phyloP scores from a whole-genome alignment of 2,113 vertebrate genomes.

The Aphyosemion australe region DNA sequence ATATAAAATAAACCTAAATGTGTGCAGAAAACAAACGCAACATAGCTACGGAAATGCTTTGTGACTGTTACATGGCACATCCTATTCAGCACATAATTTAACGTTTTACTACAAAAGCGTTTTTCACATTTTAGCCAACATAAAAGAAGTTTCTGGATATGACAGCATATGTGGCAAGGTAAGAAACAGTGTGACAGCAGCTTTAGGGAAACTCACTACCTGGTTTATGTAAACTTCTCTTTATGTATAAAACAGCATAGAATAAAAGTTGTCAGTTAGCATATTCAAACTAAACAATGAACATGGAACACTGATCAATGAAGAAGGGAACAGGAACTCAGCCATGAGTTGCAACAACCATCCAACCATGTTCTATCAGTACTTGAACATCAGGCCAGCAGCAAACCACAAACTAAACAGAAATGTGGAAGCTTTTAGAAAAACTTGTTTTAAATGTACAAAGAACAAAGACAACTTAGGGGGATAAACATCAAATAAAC shows the following conservation, averaged over 20 bases:
- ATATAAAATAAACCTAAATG: too few species aligned
- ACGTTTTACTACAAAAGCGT: too few species aligned
- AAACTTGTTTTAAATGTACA: not conserved
- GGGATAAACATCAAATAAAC: not conserved
- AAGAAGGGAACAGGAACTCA: not conserved
- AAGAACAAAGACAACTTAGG: not conserved
- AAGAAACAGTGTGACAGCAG: too few species aligned
- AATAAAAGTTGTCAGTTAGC: slow-evolving; percentile 34
- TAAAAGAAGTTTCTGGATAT: too few species aligned
- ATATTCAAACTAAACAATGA: slow-evolving; percentile 24
- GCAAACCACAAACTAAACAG: slow-evolving; percentile 29
- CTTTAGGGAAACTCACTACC: slow-evolving; percentile 52
- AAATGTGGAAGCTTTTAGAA: not conserved
- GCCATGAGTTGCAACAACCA: not conserved
- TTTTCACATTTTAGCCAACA: too few species aligned
- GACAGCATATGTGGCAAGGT: too few species aligned
- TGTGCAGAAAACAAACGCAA: too few species aligned
- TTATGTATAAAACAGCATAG: slow-evolving; percentile 28
- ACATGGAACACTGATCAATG: not conserved
- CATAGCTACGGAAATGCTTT: too few species aligned
- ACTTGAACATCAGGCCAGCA: slow-evolving; percentile 16
- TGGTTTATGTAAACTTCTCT: slow-evolving; percentile 12
- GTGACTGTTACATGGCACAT: too few species aligned
- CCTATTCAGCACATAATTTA: too few species aligned
- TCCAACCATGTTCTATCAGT: slow-evolving; percentile 1